A percentile compares a stretch with the other conserved stretches of the same genome.
These are phyloP conservation scores for Urocitellus parryii DNA, from an alignment of 2,113 vertebrate species.

Conservation along the genomic window DNA sequence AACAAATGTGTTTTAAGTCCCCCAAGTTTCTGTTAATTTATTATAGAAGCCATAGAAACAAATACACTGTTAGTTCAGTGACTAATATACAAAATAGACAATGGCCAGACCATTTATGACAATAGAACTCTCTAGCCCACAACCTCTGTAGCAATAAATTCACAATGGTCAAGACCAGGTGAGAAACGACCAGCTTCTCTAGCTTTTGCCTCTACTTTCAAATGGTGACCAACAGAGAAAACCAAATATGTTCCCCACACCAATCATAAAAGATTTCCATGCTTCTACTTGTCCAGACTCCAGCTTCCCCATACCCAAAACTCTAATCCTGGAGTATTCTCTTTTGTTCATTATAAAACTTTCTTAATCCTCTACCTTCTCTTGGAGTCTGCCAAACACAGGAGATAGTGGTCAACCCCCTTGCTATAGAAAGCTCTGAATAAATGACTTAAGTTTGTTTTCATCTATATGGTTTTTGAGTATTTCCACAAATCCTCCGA, in stretches of 20 bases:
- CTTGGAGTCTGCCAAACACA: not conserved
- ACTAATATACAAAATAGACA: not conserved
- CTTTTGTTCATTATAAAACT: not conserved
- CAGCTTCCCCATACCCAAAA: too few species aligned
- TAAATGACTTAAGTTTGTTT: not conserved
- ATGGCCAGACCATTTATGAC: not conserved
- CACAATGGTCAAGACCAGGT: not conserved
- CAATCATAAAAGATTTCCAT: not conserved
- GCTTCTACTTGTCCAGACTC: not conserved
- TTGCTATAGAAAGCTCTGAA: not conserved
- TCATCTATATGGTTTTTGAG: not conserved
- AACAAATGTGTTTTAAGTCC: not conserved
- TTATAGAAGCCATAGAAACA: not conserved
- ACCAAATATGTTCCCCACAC: not conserved
- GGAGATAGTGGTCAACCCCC: not conserved
- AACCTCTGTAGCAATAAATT: not conserved
- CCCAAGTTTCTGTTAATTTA: not conserved
- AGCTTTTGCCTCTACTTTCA: not conserved
- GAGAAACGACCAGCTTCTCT: not conserved
- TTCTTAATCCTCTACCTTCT: not conserved
- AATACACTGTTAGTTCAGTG: not conserved
- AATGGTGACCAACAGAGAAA: not conserved
- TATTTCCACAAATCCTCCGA: not conserved
- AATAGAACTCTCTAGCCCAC: not conserved
- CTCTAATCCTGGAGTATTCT: not conserved